Evolutionary conservation across 2,888 invertebrate species (phyloP).

Genomic region (Trichopoda pennipes): DNA sequence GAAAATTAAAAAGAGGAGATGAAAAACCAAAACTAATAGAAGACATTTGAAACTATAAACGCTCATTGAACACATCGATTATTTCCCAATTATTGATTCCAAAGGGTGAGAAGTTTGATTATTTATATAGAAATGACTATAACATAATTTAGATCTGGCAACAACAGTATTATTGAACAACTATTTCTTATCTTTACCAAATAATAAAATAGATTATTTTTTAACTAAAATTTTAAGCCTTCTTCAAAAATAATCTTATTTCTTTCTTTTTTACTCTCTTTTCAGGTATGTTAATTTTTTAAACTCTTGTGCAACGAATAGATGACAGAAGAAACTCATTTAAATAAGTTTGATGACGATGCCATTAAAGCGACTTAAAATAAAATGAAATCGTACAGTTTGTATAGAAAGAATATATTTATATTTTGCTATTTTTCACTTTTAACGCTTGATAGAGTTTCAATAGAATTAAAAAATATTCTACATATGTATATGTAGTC

Average conservation of each 20-base stretch:
- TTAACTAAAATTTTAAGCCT: not conserved
- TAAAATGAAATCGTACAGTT: conserved; percentile 16
- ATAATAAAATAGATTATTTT: not conserved
- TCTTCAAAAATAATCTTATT: conserved; percentile 62
- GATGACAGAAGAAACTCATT: conserved; percentile 30
- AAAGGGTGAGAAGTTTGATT: too few species aligned
- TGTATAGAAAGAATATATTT: conserved; percentile 5
- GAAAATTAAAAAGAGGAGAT: too few species aligned
- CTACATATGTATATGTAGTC: conserved; percentile 44
- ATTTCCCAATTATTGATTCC: too few species aligned
- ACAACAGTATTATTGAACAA: too few species aligned
- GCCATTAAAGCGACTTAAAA: not conserved
- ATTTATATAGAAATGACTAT: too few species aligned
- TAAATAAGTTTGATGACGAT: not conserved
- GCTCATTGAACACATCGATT: too few species aligned
- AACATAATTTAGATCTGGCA: too few species aligned
- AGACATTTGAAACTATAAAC: too few species aligned
- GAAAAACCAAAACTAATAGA: too few species aligned
- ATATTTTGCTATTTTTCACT: not conserved
- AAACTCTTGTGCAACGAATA: conserved; percentile 18
- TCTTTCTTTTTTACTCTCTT: conserved; percentile 63
- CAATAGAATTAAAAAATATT: conserved; percentile 75
- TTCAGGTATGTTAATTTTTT: conserved; percentile 70
- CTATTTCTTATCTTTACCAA: too few species aligned
- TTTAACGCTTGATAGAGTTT: conserved; percentile 75